Evolutionary conservation across 2,797 vertebrate genomes (phyloP), one percentile per base, ranked within the genome.

Genomic region (Phoebastria nigripes): DNA sequence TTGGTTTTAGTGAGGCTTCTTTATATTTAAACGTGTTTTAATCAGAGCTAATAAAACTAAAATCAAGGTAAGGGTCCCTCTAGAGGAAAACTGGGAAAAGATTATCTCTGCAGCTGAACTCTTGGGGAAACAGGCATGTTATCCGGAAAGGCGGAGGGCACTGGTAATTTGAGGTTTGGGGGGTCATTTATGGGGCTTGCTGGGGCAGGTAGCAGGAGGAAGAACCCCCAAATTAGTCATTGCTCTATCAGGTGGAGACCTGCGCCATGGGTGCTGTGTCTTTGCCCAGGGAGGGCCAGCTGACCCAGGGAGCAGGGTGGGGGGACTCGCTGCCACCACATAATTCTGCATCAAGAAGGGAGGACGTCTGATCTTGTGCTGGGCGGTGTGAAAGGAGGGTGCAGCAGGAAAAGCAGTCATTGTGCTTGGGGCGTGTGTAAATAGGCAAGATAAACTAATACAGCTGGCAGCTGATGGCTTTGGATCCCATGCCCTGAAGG

Each of bases 51-150:
- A 95, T 97, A 90, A 91, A 95, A 92, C 67, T 37, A 93, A 97
- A 97, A 91, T 94, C 93, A 96, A 94, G 93, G 93, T 96, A 97
- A 94, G 91, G 33, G 73, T 97, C 72, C 91, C 96, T 91, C 93
- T 96, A 96, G 97, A 97, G 97, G 96, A 98, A 97, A 97, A 58
- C 41, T 73, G 22, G 41, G 86, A 96, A 85, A 96, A 94, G 80
- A 89, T 96, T 90, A 80, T 96, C 74, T 92, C 46, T 76, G 42
- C 69, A 94, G 47, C 37, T 85, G 39, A 89, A 87, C 79, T 91
- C 46, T 13, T 76, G 81, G 67, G 70, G 78, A 87, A 94, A 94
- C 70, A 79, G 22, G 6, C 31, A 14, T 18, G 2, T 84, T 80
- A 55, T 49, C 61, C 89, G 93, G 49, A 37, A 86, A 93, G 5